These are phyloP conservation scores for Notocelia uddmanniana DNA, from an alignment of 2,888 invertebrate species.

Conservation along the genomic window DNA sequence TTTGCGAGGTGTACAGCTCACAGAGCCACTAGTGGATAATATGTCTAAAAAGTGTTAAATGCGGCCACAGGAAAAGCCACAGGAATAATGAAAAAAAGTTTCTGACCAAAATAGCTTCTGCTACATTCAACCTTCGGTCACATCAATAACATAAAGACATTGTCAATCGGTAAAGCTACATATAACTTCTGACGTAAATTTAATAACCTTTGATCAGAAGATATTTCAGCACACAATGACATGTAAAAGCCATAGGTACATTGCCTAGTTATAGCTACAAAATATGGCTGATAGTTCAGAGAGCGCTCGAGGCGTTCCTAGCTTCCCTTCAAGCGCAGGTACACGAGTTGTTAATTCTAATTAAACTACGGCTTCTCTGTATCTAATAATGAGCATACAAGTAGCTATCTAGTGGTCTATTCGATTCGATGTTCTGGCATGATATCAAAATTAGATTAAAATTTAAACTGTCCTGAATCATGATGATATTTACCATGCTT, in stretches of 20 bases:
- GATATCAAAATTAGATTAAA: neutral
- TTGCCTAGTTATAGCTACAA: slow-evolving; percentile 16
- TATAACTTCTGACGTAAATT: neutral
- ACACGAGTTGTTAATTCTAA: slow-evolving; percentile 41
- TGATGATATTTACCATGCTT: no score
- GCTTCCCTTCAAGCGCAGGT: slow-evolving; percentile 30
- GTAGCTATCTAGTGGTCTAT: neutral
- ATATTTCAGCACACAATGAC: neutral
- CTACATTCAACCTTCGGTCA: neutral
- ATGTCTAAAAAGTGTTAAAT: no score
- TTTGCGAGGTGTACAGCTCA: no score
- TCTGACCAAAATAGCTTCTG: no score
- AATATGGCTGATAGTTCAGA: slow-evolving; percentile 1
- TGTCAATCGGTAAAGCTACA: neutral
- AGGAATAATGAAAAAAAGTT: no score
- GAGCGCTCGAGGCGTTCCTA: slow-evolving; percentile 28
- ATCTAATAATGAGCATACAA: slow-evolving; percentile 39
- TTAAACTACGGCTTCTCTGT: slow-evolving; percentile 44
- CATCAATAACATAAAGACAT: neutral
- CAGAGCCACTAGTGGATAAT: no score
- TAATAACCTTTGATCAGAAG: slow-evolving; percentile 11
- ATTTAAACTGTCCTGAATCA: no score
- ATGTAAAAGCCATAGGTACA: slow-evolving; percentile 16
- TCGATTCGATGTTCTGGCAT: neutral
- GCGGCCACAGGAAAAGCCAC: no score